Conservation (phyloP, 2,888 invertebrate species). For the Cybosia mesomella region DNA sequence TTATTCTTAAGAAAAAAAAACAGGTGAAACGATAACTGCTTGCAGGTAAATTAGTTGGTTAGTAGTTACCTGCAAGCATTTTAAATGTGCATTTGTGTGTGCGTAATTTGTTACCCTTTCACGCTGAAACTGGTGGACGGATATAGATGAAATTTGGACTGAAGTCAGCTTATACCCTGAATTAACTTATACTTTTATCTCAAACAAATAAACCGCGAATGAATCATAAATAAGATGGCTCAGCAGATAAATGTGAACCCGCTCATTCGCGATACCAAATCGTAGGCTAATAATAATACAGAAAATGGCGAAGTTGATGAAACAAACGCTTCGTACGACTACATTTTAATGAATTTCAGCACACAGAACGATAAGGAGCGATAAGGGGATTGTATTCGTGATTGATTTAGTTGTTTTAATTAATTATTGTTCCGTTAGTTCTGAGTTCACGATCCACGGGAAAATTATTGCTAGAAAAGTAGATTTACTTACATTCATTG, state of each 20-base stretch:
- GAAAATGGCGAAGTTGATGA: slow-evolving; percentile 50
- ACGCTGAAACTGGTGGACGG: too few relatives aligned
- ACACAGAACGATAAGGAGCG: slow-evolving; percentile 35
- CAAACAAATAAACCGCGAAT: not conserved
- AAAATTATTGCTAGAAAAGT: slow-evolving; percentile 10
- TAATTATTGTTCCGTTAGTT: slow-evolving; percentile 22
- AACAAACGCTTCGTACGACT: slow-evolving; percentile 53
- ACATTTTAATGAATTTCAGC: slow-evolving; percentile 60
- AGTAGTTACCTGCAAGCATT: too few relatives aligned
- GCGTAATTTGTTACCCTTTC: too few relatives aligned
- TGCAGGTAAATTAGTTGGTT: too few relatives aligned
- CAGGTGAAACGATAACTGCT: too few relatives aligned
- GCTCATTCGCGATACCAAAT: not conserved
- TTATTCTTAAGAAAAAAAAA: not conserved
- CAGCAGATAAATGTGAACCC: not conserved
- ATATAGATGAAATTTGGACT: too few relatives aligned
- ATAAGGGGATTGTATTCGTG: slow-evolving; percentile 37
- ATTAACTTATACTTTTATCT: not conserved
- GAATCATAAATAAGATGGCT: not conserved
- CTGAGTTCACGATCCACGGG: not conserved
- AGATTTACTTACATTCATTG: not conserved
- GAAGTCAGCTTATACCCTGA: not conserved
- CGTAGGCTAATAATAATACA: slow-evolving; percentile 38
- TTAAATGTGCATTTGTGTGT: too few relatives aligned
- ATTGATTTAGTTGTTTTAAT: slow-evolving; percentile 42